phyloP scores from a whole-genome alignment of 2,888 invertebrate species.

The Drosophila vallismaia region DNA sequence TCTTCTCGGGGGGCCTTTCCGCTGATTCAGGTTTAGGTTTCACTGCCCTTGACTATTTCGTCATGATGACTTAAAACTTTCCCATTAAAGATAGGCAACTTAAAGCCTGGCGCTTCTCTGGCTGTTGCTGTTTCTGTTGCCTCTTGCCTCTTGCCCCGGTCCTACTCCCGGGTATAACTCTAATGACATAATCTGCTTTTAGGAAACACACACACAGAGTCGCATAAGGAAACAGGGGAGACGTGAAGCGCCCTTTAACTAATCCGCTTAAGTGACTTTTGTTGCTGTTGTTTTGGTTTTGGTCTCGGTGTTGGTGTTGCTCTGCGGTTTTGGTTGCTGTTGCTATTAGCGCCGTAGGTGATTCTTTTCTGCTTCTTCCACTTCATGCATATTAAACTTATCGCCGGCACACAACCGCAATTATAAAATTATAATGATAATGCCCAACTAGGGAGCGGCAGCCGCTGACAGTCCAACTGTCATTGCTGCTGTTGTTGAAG shows the following conservation, averaged over 20 bases:
- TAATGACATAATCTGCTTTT: slow-evolving; percentile 79
- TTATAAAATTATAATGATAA: slow-evolving; percentile 80
- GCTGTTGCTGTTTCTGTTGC: slow-evolving; percentile 10
- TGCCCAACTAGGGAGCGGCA: slow-evolving; percentile 74
- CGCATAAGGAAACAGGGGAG: neutral
- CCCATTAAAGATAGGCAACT: slow-evolving; percentile 38
- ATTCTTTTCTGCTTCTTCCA: slow-evolving; percentile 23
- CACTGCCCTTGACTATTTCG: slow-evolving; percentile 19
- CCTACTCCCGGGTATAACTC: slow-evolving; percentile 50
- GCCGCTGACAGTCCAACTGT: slow-evolving; percentile 77
- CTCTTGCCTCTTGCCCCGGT: slow-evolving; percentile 8
- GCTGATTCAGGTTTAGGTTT: slow-evolving; percentile 7
- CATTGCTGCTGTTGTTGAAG: slow-evolving; percentile 55
- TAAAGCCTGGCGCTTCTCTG: slow-evolving; percentile 40
- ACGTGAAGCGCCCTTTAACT: slow-evolving; percentile 68
- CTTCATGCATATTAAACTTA: slow-evolving; percentile 75
- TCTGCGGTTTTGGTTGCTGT: slow-evolving; percentile 30
- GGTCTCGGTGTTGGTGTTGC: slow-evolving; percentile 25
- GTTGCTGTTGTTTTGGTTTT: slow-evolving; percentile 49
- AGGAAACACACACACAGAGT: slow-evolving; percentile 54
- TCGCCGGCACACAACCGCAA: slow-evolving; percentile 75
- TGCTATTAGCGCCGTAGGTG: slow-evolving; percentile 38
- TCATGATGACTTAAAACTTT: slow-evolving; percentile 27
- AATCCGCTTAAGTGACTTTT: slow-evolving; percentile 79
- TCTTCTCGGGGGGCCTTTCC: neutral